Conservation (phyloP, 2,113 vertebrate species). For the Rhinoderma darwinii region DNA sequence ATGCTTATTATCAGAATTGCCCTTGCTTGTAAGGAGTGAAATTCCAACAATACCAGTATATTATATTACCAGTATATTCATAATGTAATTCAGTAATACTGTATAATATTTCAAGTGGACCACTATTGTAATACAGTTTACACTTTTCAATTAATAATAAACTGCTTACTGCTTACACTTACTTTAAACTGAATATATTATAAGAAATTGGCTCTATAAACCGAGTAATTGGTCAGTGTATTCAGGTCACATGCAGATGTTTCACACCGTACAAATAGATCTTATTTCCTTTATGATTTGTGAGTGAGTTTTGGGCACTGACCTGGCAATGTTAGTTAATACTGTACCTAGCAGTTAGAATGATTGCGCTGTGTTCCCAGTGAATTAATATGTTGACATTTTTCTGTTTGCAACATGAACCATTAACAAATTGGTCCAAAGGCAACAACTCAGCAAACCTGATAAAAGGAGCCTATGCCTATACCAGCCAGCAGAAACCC, state of each 20-base stretch:
- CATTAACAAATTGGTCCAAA: conserved; percentile 41
- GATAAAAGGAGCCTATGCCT: conserved; percentile 14
- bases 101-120: neutral
- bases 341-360: conserved; percentile 24
- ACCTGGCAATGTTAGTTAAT: conserved; percentile 35
- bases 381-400: conserved; percentile 3
- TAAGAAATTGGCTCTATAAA: neutral
- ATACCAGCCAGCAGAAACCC: neutral
- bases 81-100: neutral
- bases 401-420: conserved; percentile 20
- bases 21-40: neutral
- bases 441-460: conserved; percentile 11
- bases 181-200: neutral
- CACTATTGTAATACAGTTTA: neutral
- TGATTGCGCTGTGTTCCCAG: conserved; percentile 3
- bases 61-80: neutral
- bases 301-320: conserved; percentile 30
- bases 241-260: neutral
- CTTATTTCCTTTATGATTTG: conserved; percentile 24
- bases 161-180: neutral
- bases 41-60: neutral
- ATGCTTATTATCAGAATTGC: neutral
- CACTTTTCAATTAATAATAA: neutral
- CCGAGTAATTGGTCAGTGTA: neutral
- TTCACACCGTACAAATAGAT: neutral